phyloP scores from a whole-genome alignment of 1,140 invertebrate genomes.

The Phthorimaea operculella region DNA sequence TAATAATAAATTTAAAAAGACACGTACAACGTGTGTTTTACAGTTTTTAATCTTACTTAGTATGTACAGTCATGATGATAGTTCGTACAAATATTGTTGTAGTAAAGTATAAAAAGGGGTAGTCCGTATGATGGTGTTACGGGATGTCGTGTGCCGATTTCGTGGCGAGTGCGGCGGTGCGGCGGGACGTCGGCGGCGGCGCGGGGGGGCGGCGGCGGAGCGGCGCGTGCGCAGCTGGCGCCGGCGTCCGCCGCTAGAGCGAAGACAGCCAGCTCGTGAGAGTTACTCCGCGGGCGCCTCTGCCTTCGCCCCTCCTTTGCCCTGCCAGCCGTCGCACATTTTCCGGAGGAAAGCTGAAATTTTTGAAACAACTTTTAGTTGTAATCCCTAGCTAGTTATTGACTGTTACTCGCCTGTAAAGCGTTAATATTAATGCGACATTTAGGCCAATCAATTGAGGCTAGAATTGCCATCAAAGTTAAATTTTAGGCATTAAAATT shows the following conservation, averaged over 20 bases:
- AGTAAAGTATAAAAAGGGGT: slow-evolving; percentile 58
- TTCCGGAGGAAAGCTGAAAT: slow-evolving; percentile 76
- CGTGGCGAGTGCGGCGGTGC: slow-evolving; percentile 17
- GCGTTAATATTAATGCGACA: too few species aligned
- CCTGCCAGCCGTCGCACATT: slow-evolving; percentile 73
- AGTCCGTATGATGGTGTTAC: slow-evolving; percentile 52
- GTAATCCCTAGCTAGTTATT: too few species aligned
- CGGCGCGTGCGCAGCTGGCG: slow-evolving; percentile 14
- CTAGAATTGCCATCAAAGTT: too few species aligned
- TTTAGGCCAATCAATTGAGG: too few species aligned
- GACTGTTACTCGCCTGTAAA: too few species aligned
- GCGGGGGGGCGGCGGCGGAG: slow-evolving; percentile 13
- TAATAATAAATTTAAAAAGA: slow-evolving; percentile 58
- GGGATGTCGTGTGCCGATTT: slow-evolving; percentile 18
- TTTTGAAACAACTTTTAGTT: not conserved
- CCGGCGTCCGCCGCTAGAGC: slow-evolving; percentile 4
- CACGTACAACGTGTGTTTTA: slow-evolving; percentile 63
- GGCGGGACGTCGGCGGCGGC: slow-evolving; percentile 17
- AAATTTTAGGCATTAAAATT: too few species aligned
- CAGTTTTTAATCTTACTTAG: slow-evolving; percentile 61
- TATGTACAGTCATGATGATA: slow-evolving; percentile 53
- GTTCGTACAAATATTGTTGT: slow-evolving; percentile 52
- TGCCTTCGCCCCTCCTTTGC: slow-evolving; percentile 39
- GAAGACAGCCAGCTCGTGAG: slow-evolving; percentile 2
- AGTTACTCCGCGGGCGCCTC: slow-evolving; percentile 48